Conservation (phyloP, 2,888 invertebrate species). For the Tribolium freemani region DNA sequence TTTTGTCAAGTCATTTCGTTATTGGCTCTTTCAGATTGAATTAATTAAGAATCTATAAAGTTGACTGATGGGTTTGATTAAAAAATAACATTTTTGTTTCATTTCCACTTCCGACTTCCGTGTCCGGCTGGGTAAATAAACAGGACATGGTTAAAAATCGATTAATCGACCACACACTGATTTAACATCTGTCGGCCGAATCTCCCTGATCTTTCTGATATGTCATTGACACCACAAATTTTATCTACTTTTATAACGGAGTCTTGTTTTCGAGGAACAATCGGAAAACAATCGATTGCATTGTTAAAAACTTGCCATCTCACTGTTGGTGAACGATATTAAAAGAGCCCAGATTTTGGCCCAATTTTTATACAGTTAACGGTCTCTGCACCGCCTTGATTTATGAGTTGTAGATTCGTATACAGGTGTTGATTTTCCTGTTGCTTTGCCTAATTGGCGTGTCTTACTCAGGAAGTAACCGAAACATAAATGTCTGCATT, state of each 20-base stretch:
- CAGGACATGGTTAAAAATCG: background rate
- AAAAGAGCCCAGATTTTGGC: background rate
- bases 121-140: background rate
- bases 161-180: background rate
- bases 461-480: background rate
- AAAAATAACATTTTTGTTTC: background rate
- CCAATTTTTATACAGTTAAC: background rate
- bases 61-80: background rate
- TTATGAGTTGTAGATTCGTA: background rate
- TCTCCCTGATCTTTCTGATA: background rate
- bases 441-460: background rate
- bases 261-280: background rate
- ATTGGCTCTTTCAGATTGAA: constrained; percentile 8
- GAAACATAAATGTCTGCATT: background rate
- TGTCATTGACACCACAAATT: background rate
- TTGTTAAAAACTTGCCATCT: background rate
- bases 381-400: background rate
- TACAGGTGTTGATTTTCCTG: background rate
- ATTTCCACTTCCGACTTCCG: background rate
- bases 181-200: background rate
- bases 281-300: background rate
- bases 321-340: background rate
- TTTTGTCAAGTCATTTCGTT: constrained; percentile 14
- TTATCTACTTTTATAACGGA: background rate
- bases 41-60: background rate